phyloP scores from a whole-genome alignment of 2,113 vertebrate genomes.

The Phocoena phocoena region DNA sequence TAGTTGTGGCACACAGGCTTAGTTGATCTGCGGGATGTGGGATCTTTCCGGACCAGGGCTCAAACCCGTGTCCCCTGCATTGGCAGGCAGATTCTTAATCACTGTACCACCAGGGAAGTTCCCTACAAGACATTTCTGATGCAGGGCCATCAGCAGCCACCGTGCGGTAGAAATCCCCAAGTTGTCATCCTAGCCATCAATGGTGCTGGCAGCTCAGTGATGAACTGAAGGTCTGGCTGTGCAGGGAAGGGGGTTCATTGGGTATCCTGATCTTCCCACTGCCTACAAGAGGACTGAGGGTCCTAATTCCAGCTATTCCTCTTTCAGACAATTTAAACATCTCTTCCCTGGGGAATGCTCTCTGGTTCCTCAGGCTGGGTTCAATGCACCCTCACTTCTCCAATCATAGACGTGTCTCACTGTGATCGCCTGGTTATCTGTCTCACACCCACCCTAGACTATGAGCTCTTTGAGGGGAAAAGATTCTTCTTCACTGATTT shows the following conservation, averaged over 20 bases:
- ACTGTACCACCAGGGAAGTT: not conserved
- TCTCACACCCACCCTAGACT: not conserved
- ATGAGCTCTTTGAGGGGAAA: not conserved
- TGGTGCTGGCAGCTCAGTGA: not conserved
- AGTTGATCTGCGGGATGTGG: not conserved
- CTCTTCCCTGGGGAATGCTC: not conserved
- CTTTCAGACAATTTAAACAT: not conserved
- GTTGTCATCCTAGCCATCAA: not conserved
- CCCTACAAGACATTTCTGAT: not conserved
- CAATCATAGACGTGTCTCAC: not conserved
- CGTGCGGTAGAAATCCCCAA: not conserved
- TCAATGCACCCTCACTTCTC: not conserved
- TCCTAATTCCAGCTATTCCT: not conserved
- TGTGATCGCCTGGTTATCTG: not conserved
- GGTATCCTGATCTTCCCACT: not conserved
- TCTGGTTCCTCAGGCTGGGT: not conserved
- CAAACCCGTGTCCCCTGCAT: not conserved
- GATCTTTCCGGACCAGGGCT: not conserved
- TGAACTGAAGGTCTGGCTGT: not conserved
- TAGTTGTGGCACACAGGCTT: not conserved
- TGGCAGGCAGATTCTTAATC: not conserved
- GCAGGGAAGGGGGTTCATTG: fast-evolving
- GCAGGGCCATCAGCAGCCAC: not conserved
- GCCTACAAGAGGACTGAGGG: not conserved
- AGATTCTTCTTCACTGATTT: not conserved